These are phyloP conservation scores for Drosophila falleni DNA, from an alignment of 2,888 invertebrate genomes.

Conservation along the genomic window DNA sequence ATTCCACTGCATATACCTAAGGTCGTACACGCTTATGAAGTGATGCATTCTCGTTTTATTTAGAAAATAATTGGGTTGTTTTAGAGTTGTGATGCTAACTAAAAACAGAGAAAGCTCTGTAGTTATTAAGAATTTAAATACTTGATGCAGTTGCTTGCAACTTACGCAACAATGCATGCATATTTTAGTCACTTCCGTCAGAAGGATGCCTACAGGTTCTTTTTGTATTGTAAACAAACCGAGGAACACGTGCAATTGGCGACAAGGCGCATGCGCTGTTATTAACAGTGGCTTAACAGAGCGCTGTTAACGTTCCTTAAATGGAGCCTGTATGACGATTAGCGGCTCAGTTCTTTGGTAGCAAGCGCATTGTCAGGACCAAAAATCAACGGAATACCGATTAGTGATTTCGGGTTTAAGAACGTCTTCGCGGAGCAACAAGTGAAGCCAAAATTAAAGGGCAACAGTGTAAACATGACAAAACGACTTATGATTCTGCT, in stretches of 20 bases:
- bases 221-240: conserved; percentile 27
- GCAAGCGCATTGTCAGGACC: conserved; percentile 36
- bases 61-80: background rate
- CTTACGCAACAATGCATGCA: background rate
- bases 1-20: background rate
- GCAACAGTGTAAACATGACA: background rate
- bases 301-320: conserved; percentile 32
- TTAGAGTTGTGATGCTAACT: no score
- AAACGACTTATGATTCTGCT: conserved; percentile 15
- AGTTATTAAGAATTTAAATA: no score
- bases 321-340: conserved; percentile 10
- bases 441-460: conserved; percentile 37
- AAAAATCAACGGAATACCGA: background rate
- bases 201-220: conserved; percentile 1
- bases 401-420: background rate
- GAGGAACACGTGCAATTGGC: conserved; percentile 7
- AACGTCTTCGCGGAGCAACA: conserved; percentile 55
- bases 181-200: background rate
- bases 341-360: conserved; percentile 47
- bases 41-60: background rate
- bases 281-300: conserved; percentile 53
- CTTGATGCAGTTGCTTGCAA: background rate
- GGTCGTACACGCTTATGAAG: background rate
- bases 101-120: background rate
- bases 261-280: conserved; percentile 20